Conservation (phyloP, 2,797 vertebrate species). For the Thripadectes ignobilis region DNA sequence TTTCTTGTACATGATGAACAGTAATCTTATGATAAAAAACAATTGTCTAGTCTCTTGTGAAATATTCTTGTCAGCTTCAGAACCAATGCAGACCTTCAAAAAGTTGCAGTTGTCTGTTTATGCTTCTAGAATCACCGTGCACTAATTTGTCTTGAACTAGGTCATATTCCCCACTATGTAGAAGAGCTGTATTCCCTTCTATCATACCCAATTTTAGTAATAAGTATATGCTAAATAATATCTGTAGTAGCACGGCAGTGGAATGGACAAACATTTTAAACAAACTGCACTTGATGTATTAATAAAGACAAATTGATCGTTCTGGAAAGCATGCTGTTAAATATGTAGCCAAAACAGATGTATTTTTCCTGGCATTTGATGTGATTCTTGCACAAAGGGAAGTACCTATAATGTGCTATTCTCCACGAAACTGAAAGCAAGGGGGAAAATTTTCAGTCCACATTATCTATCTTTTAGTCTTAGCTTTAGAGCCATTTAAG, state of each 20-base stretch:
- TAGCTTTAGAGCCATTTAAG: conserved; percentile 66
- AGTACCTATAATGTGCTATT: conserved; percentile 61
- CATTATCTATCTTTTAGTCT: conserved; percentile 69
- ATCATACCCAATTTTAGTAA: conserved; percentile 36
- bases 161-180: conserved; percentile 24
- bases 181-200: conserved; percentile 35
- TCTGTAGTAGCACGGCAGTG: background rate
- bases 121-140: conserved; percentile 39
- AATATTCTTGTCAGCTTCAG: conserved; percentile 55
- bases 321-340: conserved; percentile 57
- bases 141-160: conserved; percentile 59
- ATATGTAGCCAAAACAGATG: conserved; percentile 50
- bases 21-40: conserved; percentile 68
- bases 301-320: conserved; percentile 58
- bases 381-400: conserved; percentile 65
- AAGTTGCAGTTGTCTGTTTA: conserved; percentile 35
- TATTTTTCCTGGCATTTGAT: conserved; percentile 51
- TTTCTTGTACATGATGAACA: conserved; percentile 70
- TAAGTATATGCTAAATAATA: conserved; percentile 33
- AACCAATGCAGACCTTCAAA: conserved; percentile 63
- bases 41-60: conserved; percentile 54
- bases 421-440: conserved; percentile 47
- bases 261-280: conserved; percentile 51
- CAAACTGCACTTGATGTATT: conserved; percentile 40
- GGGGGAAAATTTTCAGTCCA: conserved; percentile 48